Evolutionary conservation across 1,140 invertebrate genomes (phyloP), one percentile per base, ranked within the genome.

Genomic region (Nephotettix cincticeps): DNA sequence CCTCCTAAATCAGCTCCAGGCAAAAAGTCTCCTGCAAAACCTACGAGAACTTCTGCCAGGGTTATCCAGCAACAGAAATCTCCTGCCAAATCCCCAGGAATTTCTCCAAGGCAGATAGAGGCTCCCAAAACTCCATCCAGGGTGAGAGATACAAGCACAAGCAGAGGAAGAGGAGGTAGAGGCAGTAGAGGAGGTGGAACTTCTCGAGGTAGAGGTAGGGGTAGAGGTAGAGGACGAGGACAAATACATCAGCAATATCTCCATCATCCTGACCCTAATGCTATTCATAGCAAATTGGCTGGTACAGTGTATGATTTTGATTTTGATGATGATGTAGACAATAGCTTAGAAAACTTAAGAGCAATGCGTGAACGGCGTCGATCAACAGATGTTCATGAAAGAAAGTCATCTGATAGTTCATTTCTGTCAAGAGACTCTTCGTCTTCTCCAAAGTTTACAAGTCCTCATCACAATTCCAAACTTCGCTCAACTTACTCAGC

Each of bases 271-370:
- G 82, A 80, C 76, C 84, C 84, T 74, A 83, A 86, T 58, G 86
- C 85, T 0, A 90, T 90, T 47, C 88, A 89, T 67, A 91, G 88
- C 76, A 93, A 93, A 80, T 83, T 95, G 27, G 88, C 90, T 1
- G 93, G 93, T 1, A 95, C 93, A 0, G 93, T 95, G 0, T 96
- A 94, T 73, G 92, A 93, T 77, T 88, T 93, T 74, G 91, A 94
- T 78, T 93, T 92, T 70, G 91, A 94, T 72, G 93, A 95, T 74
- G 93, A 95, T 74, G 84, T 85, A 1, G 91, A 89, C 70, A 87
- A 90, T 29, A 88, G 85, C 74, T 89, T 93, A 68, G 90, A 91
- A 71, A 91, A 94, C 81, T 78, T 95, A 1, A 86, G 92, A 76
- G 89, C 91, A 13, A 87, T 95, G 84, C 82, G 93, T 19, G 93